A percentile compares a stretch with the other conserved stretches of the same genome.
These are phyloP conservation scores for Podarcis cretensis DNA, from an alignment of 2,113 vertebrate species.

Conservation along the genomic window DNA sequence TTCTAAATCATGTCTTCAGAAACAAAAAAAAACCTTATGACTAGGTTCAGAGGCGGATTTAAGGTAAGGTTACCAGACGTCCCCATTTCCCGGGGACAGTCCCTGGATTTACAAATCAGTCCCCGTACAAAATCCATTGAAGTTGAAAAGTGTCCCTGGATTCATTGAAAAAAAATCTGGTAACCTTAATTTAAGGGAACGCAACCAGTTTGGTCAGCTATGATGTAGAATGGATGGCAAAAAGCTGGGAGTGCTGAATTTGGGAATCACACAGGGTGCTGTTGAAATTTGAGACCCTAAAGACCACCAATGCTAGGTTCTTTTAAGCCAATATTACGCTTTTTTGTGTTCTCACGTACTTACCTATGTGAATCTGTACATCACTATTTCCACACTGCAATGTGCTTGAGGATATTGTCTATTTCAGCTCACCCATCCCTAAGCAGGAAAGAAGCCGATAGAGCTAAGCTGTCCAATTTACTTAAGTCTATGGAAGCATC, in stretches of 20 bases:
- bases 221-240: no score
- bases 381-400: neutral
- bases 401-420: neutral
- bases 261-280: no score
- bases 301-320: neutral
- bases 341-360: neutral
- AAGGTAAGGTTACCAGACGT: no score
- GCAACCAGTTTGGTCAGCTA: no score
- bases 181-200: no score
- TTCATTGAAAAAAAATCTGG: no score
- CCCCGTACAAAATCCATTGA: no score
- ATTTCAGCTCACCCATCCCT: neutral
- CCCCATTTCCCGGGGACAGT: no score
- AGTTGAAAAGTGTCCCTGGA: no score
- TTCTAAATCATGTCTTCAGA: slow-evolving; percentile 9
- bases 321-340: neutral
- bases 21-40: slow-evolving; percentile 36
- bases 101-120: no score
- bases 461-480: slow-evolving; percentile 25
- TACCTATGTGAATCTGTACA: neutral
- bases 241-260: no score
- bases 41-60: neutral
- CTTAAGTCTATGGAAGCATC: slow-evolving; percentile 32
- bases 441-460: slow-evolving; percentile 23
- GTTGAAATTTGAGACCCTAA: no score